Evolutionary conservation across 2,113 vertebrate species (phyloP).

Genomic region (Ochotona princeps): DNA sequence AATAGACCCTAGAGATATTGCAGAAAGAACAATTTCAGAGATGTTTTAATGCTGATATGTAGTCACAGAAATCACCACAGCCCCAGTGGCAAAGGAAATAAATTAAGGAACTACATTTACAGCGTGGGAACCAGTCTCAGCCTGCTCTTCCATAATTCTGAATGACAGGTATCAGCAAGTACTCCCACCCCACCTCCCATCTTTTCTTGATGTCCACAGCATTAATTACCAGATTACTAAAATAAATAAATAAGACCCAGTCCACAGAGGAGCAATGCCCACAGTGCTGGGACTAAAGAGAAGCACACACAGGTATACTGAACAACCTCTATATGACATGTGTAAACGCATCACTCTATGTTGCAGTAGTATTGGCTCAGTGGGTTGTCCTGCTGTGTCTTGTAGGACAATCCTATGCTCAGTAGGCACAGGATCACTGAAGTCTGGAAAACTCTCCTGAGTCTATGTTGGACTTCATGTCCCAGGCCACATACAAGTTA

Average conservation of each 20-base stretch:
- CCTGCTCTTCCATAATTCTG: background rate
- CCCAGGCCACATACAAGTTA: background rate
- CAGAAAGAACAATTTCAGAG: background rate
- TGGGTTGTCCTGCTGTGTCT: background rate
- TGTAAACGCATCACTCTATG: background rate
- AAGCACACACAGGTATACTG: background rate
- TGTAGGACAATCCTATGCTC: background rate
- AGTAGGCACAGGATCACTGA: background rate
- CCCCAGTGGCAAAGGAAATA: background rate
- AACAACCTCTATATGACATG: background rate
- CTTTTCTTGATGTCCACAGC: background rate
- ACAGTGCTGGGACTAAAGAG: background rate
- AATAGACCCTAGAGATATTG: background rate
- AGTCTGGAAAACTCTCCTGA: background rate
- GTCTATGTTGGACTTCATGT: background rate
- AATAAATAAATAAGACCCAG: background rate
- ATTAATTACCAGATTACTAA: background rate
- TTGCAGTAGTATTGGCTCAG: too few species aligned
- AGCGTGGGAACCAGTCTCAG: background rate
- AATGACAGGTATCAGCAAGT: too few species aligned
- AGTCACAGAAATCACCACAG: background rate
- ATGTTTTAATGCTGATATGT: background rate
- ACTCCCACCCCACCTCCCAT: too few species aligned
- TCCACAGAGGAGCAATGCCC: background rate
- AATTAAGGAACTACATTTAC: background rate